Base-by-base conservation (phyloP, 2,888 invertebrate species). In the Mimachlamys varia region DNA sequence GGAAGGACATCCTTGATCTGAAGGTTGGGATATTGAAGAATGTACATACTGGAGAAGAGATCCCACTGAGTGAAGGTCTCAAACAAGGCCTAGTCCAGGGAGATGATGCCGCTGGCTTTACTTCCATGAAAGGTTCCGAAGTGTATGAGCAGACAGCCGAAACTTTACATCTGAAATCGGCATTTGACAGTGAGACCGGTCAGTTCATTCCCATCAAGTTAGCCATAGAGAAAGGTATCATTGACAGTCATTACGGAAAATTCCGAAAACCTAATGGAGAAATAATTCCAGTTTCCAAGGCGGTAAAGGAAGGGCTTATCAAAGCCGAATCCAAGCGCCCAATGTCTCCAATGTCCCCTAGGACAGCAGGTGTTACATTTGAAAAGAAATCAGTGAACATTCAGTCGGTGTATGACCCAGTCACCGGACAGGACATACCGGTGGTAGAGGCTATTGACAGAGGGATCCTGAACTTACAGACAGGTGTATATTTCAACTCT, bases 341-440 rank as follows among this genome's bases (percentile, higher is more conserved):
- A 38, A 87, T 58, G 53, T 87, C 62, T 44, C 53, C 88, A 17
- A 27, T 89, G 33, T 53, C 91, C 15, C 76, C 76, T 27, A 76
- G 76, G 27, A 22, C 76, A 50, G 37, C 92, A 38, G 90, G 91
- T 50, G 89, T 91, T 5, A 90, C 92, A 27, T 91, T 91, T 88
- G 94, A 93, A 88, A 92, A 90, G 55, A 93, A 91, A 58, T 93
- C 95, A 12, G 95, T 94, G 91, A 94, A 94, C 33, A 95, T 96
- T 90, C 94, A 95, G 90, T 95, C 95, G 17, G 96, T 99, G 95
- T 97, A 98, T 55, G 98, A 99, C 97, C 98, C 98, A 0, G 97
- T 98, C 94, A 98, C 98, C 0, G 98, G 98, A 88, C 97, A 98
- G 91, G 98, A 98, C 95, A 97, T 98, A 88, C 94, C 98, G 87